Evolutionary conservation across 2,888 invertebrate species (phyloP), one percentile per base, ranked within the genome.

Genomic region (Acleris literana): DNA sequence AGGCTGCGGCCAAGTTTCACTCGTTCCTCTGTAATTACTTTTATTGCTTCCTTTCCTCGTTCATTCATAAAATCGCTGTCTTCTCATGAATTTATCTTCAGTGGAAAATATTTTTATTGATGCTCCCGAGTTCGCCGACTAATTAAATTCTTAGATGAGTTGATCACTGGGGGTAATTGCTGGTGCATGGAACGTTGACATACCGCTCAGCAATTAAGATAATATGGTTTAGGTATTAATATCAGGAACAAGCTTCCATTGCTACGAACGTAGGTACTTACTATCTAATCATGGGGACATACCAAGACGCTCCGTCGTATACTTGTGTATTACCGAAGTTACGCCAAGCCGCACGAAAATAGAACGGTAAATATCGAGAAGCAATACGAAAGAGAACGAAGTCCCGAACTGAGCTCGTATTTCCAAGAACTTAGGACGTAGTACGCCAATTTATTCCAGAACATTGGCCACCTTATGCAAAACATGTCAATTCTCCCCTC

Each of bases 1-100:
- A 76, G 75, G 76, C 82, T 75, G 77, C 78, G 75, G 81, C 85
- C 82, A 84, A 86, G 77, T 85, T 85, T 81, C 76, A 83, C 84
- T 85, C 82, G 79, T 81, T 85, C 73, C 75, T 79, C 74, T 75
- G 76, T 84, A 85, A 86, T 87, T 85, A 84, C 84, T 85, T 86
- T 85, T 84, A 87, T 85, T 84, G 79, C 83, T 80, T 78, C 80
- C 82, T 81, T 81, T 81, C 79, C 74, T 74, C 77, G 74, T 79
- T 80, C 81, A 84, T 86, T 83, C 82, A 81, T 79, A 73, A 74
- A 75, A 76, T 78, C 72, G 70, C 75, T 74, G 72, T 76, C 75
- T 71, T 73, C 73, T 80, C 74, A 76, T 82, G 79, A 75, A 74
- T 68, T 58, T 69, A 58, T 58, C 55, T 61, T 72, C 69, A 66